Evolutionary conservation across 2,113 vertebrate species (phyloP).

Genomic region (Oreotragus oreotragus): DNA sequence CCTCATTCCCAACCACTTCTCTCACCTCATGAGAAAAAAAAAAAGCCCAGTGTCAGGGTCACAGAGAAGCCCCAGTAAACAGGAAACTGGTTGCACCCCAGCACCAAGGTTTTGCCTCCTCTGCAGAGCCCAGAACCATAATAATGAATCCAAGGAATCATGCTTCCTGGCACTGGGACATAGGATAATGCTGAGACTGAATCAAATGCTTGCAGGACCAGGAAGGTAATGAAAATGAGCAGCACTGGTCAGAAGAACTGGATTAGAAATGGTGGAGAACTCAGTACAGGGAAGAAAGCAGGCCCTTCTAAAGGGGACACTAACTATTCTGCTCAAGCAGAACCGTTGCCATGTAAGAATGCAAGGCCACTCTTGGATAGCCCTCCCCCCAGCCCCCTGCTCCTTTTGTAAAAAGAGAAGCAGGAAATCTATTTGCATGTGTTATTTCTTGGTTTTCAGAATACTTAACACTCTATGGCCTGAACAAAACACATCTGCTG

Average conservation of each 20-base stretch:
- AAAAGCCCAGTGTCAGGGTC: not conserved
- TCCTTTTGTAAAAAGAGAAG: not conserved
- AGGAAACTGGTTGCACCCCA: not conserved
- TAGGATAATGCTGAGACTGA: not conserved
- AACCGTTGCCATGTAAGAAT: not conserved
- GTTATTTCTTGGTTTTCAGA: slow-evolving; percentile 31
- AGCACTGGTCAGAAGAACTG: not conserved
- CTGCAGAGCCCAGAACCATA: not conserved
- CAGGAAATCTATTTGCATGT: slow-evolving; percentile 31
- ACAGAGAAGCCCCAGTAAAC: not conserved
- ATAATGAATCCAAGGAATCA: not conserved
- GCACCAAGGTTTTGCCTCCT: not conserved
- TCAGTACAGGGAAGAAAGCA: not conserved
- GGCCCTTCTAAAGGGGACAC: not conserved
- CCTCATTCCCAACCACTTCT: not conserved
- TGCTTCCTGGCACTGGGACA: not conserved
- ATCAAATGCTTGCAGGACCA: not conserved
- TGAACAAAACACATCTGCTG: slow-evolving; percentile 49
- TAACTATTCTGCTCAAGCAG: not conserved
- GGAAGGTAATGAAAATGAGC: not conserved
- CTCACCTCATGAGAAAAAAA: not conserved
- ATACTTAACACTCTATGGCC: not conserved
- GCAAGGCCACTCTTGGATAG: not conserved
- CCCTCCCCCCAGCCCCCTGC: fast-evolving
- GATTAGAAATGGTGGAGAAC: not conserved